Evolutionary conservation across 2,888 invertebrate genomes (phyloP), one percentile per base, ranked within the genome.

Genomic region (Antheraea yamamai): DNA sequence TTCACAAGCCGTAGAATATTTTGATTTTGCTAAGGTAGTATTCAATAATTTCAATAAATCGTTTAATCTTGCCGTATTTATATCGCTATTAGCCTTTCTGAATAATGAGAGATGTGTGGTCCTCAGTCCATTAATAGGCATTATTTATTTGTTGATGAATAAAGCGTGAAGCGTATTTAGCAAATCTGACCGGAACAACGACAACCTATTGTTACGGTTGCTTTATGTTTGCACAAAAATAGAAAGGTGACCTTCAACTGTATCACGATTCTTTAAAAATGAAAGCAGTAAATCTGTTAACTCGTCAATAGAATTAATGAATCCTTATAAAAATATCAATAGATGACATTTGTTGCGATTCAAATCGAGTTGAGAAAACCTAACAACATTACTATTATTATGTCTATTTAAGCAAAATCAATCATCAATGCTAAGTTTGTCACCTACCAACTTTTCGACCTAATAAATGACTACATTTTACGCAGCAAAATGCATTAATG

Each of bases 1-100:
- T 81, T 94, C 94, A 2, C 93, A 88, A 74, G 93, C 94, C 75
- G 87, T 95, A 18, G 92, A 94, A 73, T 90, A 88, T 80, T 94
- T 91, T 81, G 92, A 93, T 75, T 93, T 94, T 79, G 84, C 88
- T 23, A 81, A 86, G 94, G 94, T 95, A 91, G 52, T 7, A 2
- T 39, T 23, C 61, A 16, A 4, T 30, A n/a, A 0, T 55, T 55
- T 52, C 18, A 52, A 2, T 47, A 12, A 1, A 12, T 47, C 7
- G 1, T 12, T 47, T 12, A 47, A 47, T 47, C 12, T 47, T 12
- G 47, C 47, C 1, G 47, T 12, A 0, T 47, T 4, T 39, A 39
- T 47, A 12, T 12, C 2, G 47, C 7, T 1, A 47, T 10, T 47
- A 12, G 1, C 47, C 7, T 47, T 47, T 47, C 12, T 12, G 12